Percentiles rank a stretch among this genome's conserved stretches.
phyloP scores from a whole-genome alignment of 2,113 vertebrate genomes.

The Salvelinus namaycush region DNA sequence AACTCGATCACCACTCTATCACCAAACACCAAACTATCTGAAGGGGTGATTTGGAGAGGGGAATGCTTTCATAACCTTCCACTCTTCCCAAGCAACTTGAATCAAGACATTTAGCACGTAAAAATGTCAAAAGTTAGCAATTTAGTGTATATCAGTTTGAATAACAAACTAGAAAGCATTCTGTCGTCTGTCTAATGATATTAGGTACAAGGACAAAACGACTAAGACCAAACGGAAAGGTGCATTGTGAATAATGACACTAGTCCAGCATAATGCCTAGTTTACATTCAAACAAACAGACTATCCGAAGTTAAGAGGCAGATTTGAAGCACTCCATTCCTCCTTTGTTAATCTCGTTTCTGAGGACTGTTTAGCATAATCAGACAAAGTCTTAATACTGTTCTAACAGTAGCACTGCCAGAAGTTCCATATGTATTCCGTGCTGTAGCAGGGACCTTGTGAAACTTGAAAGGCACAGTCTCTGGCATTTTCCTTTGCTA shows the following conservation, averaged over 20 bases:
- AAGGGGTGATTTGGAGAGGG: background rate
- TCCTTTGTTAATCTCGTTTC: slow-evolving; percentile 5
- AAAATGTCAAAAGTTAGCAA: no score
- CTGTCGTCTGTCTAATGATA: no score
- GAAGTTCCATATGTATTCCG: slow-evolving; percentile 12
- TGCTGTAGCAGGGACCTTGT: slow-evolving; percentile 30
- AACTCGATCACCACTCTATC: background rate
- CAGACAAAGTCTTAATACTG: slow-evolving; percentile 15
- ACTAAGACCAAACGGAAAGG: no score
- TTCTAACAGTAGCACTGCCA: slow-evolving; percentile 21
- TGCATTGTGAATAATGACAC: no score
- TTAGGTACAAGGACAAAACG: no score
- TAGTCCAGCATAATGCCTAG: background rate
- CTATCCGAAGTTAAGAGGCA: slow-evolving; percentile 8
- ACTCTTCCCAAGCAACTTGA: background rate
- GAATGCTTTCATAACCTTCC: background rate
- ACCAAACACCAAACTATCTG: background rate
- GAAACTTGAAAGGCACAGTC: slow-evolving; percentile 39
- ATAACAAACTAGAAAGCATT: no score
- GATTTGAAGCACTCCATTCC: background rate
- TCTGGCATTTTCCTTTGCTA: slow-evolving; percentile 51
- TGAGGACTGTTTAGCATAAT: slow-evolving; percentile 29
- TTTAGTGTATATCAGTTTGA: no score
- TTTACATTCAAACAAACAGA: background rate
- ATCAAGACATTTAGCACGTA: background rate